Base-by-base conservation (phyloP, 1,140 invertebrate species). In the Muscidifurax raptorellus region DNA sequence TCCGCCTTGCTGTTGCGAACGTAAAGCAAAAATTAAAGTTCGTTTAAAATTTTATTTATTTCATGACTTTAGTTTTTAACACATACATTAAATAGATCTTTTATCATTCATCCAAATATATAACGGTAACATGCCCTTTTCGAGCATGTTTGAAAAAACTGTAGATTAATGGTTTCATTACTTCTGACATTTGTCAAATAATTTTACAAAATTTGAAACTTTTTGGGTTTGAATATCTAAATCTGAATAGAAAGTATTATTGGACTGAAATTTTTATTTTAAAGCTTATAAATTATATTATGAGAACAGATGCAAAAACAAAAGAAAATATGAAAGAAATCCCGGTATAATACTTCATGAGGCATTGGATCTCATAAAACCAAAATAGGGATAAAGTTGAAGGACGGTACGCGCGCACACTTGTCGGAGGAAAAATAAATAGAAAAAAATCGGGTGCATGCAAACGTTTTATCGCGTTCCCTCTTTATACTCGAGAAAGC, bases 391-490 rank as follows among this genome's bases (percentile, higher is more conserved):
- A 71, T 32, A 71, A 76, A 76, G 25, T 25, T 76, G 22, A 30
- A 67, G 59, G 64, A n/a, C 27, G n/a, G 47, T 36, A 3, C 27
- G 30, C 12, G 67, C 67, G 59, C 18, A 28, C n/a, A 40, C 64
- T 30, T 7, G 12, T 2, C 52, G 13, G 66, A 36, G 32, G 9
- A 28, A 59, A 79, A 67, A 67, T 59, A 79, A 79, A 79, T 79
- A 79, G 32, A 67, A 67, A 67, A 66, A 67, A 67, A 67, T 32
- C 13, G 22, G 36, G 15, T 18, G 72, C 66, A 80, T 71, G 78
- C 66, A 69, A 71, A 80, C 32, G 78, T 80, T 80, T 80, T 80
- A 80, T 47, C 78, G 30, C 66, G 66, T 30, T 69, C 66, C 18
- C 44, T n/a, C 66, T 80, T 80, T 81, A 40, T 28, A 40, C 22